Percentiles rank a stretch among this genome's conserved stretches.
phyloP scores from a whole-genome alignment of 2,113 vertebrate genomes.

The Lepus americanus region DNA sequence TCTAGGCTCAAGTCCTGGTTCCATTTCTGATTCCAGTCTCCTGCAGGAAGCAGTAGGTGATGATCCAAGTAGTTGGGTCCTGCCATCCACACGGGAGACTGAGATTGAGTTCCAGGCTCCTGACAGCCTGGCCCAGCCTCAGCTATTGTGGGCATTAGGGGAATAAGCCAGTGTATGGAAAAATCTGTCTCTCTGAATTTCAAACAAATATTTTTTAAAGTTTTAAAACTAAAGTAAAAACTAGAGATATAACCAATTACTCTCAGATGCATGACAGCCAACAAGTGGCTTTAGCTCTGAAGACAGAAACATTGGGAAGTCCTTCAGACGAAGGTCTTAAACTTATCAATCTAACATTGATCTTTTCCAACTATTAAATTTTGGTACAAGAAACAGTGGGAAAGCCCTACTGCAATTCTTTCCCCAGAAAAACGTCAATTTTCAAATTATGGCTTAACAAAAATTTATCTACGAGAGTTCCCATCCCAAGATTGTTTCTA shows the following conservation, averaged over 20 bases:
- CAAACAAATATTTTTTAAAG: too few relatives aligned
- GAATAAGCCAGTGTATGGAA: too few relatives aligned
- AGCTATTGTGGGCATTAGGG: too few relatives aligned
- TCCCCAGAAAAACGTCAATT: neutral
- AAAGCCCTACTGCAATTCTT: slow-evolving; percentile 23
- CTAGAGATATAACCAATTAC: neutral
- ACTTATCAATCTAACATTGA: neutral
- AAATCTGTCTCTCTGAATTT: too few relatives aligned
- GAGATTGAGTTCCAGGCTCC: too few relatives aligned
- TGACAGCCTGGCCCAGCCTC: too few relatives aligned
- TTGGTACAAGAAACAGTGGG: slow-evolving; percentile 6
- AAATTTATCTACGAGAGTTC: slow-evolving; percentile 14
- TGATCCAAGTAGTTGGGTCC: too few relatives aligned
- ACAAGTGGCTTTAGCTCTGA: neutral
- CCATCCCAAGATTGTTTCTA: neutral
- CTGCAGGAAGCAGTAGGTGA: too few relatives aligned
- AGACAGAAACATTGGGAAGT: neutral
- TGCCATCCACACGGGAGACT: too few relatives aligned
- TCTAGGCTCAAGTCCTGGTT: too few relatives aligned
- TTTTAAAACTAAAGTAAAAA: neutral
- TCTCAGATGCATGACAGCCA: neutral
- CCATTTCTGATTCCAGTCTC: too few relatives aligned
- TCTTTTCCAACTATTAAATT: slow-evolving; percentile 36
- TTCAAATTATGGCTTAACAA: slow-evolving; percentile 38
- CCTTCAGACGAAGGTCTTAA: neutral